Evolutionary conservation across 2,797 vertebrate species (phyloP), one percentile per base, ranked within the genome.

Genomic region (Ptychobarbus kaznakovi): DNA sequence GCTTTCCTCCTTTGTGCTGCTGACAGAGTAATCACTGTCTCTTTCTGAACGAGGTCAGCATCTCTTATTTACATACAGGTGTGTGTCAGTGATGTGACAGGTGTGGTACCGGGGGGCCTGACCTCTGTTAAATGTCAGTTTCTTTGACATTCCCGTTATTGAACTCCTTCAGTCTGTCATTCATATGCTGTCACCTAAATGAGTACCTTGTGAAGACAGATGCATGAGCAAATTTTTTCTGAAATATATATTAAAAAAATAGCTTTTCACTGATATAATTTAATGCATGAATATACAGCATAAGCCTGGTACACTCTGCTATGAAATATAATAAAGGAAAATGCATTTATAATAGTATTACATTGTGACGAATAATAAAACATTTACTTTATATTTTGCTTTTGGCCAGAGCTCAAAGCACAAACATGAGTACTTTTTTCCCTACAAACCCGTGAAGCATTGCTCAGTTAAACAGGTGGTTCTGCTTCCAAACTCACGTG

Each of bases 1-100:
- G 88, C 65, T 86, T 87, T 85, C 92, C 88, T 91, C 90, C 88
- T 87, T 93, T 92, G 90, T 85, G 74, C 86, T 87, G 77, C 87
- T 93, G 93, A 89, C 91, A 89, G 82, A 49, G 85, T 92, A 90
- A 91, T 88, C 86, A 80, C 69, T 10, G 88, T 83, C 72, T 81
- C 16, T 86, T 86, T 88, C 80, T 89, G 90, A 87, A 70, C 5
- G 61, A 88, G 90, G 90, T 93, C 85, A 91, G 81, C 51, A 10
- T 88, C 85, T 79, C 80, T 79, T 89, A 76, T 89, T 86, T 86
- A 91, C 88, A 89, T 90, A 85, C 86, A 79, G 69, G 40, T 87
- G 85, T 65, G 77, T 76, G 80, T 78, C 81, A 63, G 46, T 25
- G 70, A 70, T 56, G 61, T 81, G 83, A 70, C 75, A 79, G 75